Evolutionary conservation across 2,113 vertebrate genomes (phyloP), one percentile per base, ranked within the genome.

Genomic region (Paraplagusia blochii): DNA sequence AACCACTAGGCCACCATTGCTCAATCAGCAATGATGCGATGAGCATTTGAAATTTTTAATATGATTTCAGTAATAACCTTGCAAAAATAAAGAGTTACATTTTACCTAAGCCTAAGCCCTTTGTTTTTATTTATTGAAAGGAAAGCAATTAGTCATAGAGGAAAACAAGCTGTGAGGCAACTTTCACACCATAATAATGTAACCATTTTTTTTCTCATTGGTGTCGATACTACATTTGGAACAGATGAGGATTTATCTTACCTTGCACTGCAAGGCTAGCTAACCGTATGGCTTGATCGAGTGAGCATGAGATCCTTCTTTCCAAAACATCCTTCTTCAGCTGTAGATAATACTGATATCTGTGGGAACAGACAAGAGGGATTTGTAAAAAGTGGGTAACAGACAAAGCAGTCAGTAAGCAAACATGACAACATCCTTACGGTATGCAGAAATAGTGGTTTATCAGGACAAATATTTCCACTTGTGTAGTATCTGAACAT

Each of bases 271-370:
- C 96, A 80, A 98, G 90, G 69, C 94, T 94, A 66, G 96, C 97
- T 85, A 98, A 89, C 63, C 91, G 94, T 80, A 98, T 88, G 57
- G 93, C 94, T 88, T 98, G 95, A 61, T 99, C 96, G 61, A 97
- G 81, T 0, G 93, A 92, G 83, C 95, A 98, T 53, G 94, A 91
- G 90, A 99, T 94, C 80, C 86, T 92, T 59, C 95, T 95, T 73
- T 98, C 97, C 84, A 97, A 88, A 82, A 99, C 90, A 77, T 98
- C 96, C 81, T 98, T 99, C 89, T 98, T 98, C 78, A 98, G 77
- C 58, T 99, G 96, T 34, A 98, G 90, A 71, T 98, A 99, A 95
- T 99, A 99, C 92, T 99, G 97, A 90, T 98, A 98, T 85, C 95
- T 98, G 87, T 44, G 53, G 10, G 9, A 49, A 48, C 14, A 58